Evolutionary conservation across 2,113 vertebrate genomes (phyloP).

Genomic region (Empidonax traillii): DNA sequence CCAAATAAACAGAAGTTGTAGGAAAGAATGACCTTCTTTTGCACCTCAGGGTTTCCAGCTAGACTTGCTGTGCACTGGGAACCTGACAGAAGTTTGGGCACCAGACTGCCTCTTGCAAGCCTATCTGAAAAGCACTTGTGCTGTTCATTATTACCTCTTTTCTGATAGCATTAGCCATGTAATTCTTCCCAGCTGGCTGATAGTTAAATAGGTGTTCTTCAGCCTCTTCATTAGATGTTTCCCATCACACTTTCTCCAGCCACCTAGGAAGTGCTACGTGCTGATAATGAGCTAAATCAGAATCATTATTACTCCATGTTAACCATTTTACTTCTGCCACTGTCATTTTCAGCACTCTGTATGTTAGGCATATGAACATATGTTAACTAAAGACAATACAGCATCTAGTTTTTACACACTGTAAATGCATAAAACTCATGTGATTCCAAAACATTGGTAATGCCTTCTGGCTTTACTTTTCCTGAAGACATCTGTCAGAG

Average conservation of each 20-base stretch:
- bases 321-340: neutral
- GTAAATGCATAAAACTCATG: neutral
- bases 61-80: neutral
- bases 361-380: neutral
- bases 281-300: neutral
- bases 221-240: neutral
- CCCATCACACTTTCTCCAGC: neutral
- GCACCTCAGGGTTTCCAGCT: neutral
- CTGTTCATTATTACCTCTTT: neutral
- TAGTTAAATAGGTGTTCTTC: neutral
- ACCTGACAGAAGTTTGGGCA: neutral
- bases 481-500: neutral
- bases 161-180: neutral
- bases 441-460: neutral
- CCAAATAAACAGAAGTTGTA: neutral
- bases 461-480: neutral
- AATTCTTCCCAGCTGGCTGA: neutral
- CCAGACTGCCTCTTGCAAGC: neutral
- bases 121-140: neutral
- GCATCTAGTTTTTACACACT: neutral
- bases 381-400: neutral
- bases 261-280: neutral
- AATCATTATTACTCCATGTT: neutral
- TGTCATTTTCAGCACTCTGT: neutral
- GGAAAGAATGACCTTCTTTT: neutral